A percentile compares a stretch with the other conserved stretches of the same genome.
Evolutionary conservation across 2,113 vertebrate species (phyloP).

Genomic region (Zonotrichia leucophrys): DNA sequence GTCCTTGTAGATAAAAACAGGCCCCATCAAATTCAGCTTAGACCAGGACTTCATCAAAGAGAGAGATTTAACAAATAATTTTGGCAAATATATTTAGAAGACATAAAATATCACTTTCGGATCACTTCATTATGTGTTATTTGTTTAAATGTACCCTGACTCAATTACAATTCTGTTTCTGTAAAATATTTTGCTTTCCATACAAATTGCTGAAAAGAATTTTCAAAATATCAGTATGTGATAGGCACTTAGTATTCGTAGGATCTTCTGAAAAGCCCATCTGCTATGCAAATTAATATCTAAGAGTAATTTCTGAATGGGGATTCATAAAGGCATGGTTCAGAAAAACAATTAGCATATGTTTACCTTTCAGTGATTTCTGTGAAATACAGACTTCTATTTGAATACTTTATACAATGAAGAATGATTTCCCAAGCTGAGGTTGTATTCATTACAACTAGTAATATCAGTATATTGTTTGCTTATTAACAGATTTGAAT

Average conservation of each 20-base stretch:
- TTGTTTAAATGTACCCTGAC: slow-evolving; percentile 1
- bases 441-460: background rate
- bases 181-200: slow-evolving; percentile 46
- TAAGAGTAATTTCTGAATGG: slow-evolving; percentile 49
- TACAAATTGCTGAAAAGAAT: slow-evolving; percentile 33
- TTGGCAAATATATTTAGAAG: slow-evolving; percentile 2
- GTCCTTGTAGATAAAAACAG: background rate
- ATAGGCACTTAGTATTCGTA: background rate
- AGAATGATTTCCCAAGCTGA: background rate
- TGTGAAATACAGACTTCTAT: background rate
- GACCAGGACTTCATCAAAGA: background rate
- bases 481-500: background rate
- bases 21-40: background rate
- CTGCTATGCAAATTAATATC: slow-evolving; percentile 59
- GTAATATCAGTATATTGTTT: background rate
- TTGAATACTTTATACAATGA: background rate
- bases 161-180: slow-evolving; percentile 34
- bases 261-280: slow-evolving; percentile 36
- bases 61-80: background rate
- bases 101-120: background rate
- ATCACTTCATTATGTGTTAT: background rate
- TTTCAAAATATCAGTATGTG: slow-evolving; percentile 14
- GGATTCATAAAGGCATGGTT: background rate
- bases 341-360: slow-evolving; percentile 20
- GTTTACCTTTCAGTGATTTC: slow-evolving; percentile 30